These are phyloP conservation scores for Molossus molossus DNA, from an alignment of 2,797 vertebrate species.

Conservation along the genomic window DNA sequence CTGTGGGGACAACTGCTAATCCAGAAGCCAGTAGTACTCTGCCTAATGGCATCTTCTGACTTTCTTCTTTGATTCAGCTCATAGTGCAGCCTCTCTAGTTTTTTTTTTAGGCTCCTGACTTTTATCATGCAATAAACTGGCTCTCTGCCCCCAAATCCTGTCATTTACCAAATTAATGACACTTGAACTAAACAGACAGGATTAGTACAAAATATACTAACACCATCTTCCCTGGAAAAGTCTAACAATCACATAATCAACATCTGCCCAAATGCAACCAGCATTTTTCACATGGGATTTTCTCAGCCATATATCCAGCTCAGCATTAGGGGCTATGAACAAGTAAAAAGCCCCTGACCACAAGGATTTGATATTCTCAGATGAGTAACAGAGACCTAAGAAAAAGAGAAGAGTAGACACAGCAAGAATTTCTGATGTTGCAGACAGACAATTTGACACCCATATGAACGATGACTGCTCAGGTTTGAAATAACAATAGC, in stretches of 20 bases:
- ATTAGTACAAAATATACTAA: background rate
- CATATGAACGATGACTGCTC: background rate
- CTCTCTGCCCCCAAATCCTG: background rate
- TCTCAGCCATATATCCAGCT: background rate
- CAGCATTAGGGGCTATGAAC: background rate
- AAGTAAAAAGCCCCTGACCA: background rate
- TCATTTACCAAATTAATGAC: slow-evolving; percentile 32
- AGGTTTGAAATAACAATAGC: background rate
- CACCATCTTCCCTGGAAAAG: background rate
- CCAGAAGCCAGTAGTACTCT: background rate
- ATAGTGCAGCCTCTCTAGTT: background rate
- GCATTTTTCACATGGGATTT: background rate
- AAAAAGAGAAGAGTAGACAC: background rate
- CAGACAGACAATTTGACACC: background rate
- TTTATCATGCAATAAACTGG: slow-evolving; percentile 7
- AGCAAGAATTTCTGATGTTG: slow-evolving; percentile 29
- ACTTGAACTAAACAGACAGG: background rate
- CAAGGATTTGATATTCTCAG: background rate
- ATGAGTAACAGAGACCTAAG: background rate
- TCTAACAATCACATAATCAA: slow-evolving; percentile 11
- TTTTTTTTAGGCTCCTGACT: background rate
- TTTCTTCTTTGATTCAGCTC: slow-evolving; percentile 36
- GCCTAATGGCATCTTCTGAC: background rate
- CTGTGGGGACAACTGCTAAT: background rate
- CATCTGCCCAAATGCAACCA: slow-evolving; percentile 18